Evolutionary conservation across 1,140 invertebrate genomes (phyloP).

Genomic region (Tetraneura akinire): DNA sequence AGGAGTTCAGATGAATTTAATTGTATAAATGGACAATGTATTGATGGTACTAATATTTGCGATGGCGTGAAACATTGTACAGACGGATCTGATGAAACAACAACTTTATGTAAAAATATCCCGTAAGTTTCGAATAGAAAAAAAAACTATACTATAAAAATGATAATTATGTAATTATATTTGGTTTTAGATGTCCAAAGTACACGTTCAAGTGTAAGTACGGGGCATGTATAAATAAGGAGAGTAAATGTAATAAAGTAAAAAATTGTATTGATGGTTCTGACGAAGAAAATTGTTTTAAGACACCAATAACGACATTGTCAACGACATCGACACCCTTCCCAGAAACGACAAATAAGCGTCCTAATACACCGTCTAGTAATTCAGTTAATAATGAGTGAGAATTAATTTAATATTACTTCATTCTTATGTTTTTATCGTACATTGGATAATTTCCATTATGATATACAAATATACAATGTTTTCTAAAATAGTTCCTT

Average conservation of each 20-base stretch:
- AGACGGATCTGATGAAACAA: constrained; percentile 68
- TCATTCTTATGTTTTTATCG: no score
- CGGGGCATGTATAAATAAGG: constrained; percentile 66
- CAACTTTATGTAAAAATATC: neutral
- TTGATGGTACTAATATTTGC: constrained; percentile 66
- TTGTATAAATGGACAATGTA: constrained; percentile 67
- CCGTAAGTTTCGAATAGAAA: constrained; percentile 6
- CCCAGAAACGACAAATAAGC: neutral
- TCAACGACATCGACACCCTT: neutral
- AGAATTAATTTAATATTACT: no score
- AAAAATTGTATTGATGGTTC: constrained; percentile 54
- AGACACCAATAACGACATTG: neutral
- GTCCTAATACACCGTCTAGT: neutral
- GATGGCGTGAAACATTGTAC: constrained; percentile 68
- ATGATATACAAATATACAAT: no score
- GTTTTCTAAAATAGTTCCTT: no score
- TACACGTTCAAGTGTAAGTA: constrained; percentile 58
- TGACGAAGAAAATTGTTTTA: constrained; percentile 53
- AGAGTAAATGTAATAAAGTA: constrained; percentile 60
- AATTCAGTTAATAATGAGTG: neutral
- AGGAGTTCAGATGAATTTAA: constrained; percentile 55
- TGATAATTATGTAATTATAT: neutral
- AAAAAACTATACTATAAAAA: neutral
- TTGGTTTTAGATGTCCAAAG: neutral
- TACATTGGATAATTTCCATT: no score